These are phyloP conservation scores for Axea sp. DNA, from an alignment of 2,888 invertebrate species.

Conservation along the genomic window DNA sequence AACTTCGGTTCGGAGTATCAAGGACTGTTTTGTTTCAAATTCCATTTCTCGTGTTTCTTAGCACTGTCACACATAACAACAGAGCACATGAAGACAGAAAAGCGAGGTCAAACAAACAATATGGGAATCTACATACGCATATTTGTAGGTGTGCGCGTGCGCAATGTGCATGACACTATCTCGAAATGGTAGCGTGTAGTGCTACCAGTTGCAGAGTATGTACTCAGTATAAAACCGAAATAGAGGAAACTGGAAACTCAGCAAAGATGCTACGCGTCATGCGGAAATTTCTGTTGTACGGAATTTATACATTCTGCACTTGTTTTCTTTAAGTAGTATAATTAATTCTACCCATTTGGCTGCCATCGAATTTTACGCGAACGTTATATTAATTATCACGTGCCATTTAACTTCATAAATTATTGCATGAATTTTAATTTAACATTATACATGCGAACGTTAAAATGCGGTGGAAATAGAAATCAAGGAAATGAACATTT, in stretches of 20 bases:
- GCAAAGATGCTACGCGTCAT: constrained; percentile 39
- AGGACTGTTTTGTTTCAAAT: constrained; percentile 49
- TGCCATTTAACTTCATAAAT: constrained; percentile 8
- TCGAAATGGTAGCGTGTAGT: constrained; percentile 69
- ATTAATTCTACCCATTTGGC: constrained; percentile 21
- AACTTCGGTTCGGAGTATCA: constrained; percentile 52
- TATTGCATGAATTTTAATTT: no score
- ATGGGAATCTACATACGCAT: constrained; percentile 61
- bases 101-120: constrained; percentile 72
- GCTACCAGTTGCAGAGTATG: constrained; percentile 72
- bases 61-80: constrained; percentile 52
- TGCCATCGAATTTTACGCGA: constrained; percentile 5
- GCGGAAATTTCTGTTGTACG: constrained; percentile 51
- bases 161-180: constrained; percentile 57
- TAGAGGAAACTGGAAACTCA: constrained; percentile 68
- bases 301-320: constrained; percentile 19
- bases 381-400: neutral
- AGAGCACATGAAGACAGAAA: constrained; percentile 60
- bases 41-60: constrained; percentile 54
- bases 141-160: constrained; percentile 54
- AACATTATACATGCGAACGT: no score
- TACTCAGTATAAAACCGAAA: constrained; percentile 68
- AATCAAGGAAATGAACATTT: no score
- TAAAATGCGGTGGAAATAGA: no score
- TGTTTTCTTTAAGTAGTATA: constrained; percentile 44